phyloP scores from a whole-genome alignment of 2,888 invertebrate genomes.

The Myathropa florea region DNA sequence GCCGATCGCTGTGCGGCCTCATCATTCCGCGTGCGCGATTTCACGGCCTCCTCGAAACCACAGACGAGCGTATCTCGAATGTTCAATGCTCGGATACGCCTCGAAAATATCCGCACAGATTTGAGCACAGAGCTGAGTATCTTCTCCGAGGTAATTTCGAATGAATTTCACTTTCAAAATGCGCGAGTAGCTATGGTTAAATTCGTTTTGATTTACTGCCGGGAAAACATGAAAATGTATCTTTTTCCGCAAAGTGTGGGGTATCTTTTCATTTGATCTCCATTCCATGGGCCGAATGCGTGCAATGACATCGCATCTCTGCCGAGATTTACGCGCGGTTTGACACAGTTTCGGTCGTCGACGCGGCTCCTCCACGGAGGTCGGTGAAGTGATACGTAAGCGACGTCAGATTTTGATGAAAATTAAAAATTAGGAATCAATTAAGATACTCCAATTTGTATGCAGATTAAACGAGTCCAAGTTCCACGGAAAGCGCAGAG shows the following conservation, averaged over 20 bases:
- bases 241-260: background rate
- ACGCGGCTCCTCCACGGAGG: too few relatives aligned
- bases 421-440: slow-evolving; percentile 59
- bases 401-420: background rate
- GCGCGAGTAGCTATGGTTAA: slow-evolving; percentile 40
- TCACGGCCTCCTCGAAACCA: slow-evolving; percentile 1
- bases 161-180: slow-evolving; percentile 36
- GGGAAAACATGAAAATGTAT: slow-evolving; percentile 26
- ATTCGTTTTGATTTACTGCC: slow-evolving; percentile 55
- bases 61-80: background rate
- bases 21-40: background rate
- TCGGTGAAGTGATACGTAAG: background rate
- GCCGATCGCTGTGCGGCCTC: background rate
- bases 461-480: slow-evolving; percentile 57
- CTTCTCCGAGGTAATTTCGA: slow-evolving; percentile 24
- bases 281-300: slow-evolving; percentile 23
- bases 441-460: slow-evolving; percentile 54
- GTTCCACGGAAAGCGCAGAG: slow-evolving; percentile 41
- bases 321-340: background rate
- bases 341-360: slow-evolving; percentile 11
- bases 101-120: slow-evolving; percentile 15
- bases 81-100: slow-evolving; percentile 31
- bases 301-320: background rate
- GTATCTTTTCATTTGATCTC: slow-evolving; percentile 52
- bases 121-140: slow-evolving; percentile 9